A percentile compares a stretch with the other conserved stretches of the same genome.
phyloP scores from a whole-genome alignment of 2,888 invertebrate species.

The Opisthograptis luteolata region DNA sequence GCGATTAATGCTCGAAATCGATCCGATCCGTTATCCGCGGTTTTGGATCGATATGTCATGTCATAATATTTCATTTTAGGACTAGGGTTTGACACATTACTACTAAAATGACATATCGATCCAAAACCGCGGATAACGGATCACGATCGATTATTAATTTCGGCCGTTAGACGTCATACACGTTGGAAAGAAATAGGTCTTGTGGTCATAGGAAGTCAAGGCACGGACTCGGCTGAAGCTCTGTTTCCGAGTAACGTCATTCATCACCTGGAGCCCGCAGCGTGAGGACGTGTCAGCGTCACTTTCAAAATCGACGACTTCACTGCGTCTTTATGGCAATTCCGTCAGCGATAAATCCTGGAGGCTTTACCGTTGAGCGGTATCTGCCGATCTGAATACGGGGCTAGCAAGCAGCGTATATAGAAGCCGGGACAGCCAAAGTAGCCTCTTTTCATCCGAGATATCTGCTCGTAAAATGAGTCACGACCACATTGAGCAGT shows the following conservation, averaged over 20 bases:
- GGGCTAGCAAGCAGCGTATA: constrained; percentile 50
- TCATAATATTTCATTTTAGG: too few relatives aligned
- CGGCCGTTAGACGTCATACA: constrained; percentile 10
- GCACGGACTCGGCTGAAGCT: constrained; percentile 19
- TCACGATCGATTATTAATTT: too few relatives aligned
- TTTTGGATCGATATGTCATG: too few relatives aligned
- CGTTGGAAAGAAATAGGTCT: constrained; percentile 35
- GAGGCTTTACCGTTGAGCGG: constrained; percentile 51
- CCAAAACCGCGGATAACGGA: too few relatives aligned
- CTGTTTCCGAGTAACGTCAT: constrained; percentile 40
- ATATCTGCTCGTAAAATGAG: constrained; percentile 14
- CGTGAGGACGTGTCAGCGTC: constrained; percentile 46
- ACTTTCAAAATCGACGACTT: constrained; percentile 51
- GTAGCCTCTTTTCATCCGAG: constrained; percentile 14
- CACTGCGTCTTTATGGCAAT: constrained; percentile 55
- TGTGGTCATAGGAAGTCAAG: constrained; percentile 25
- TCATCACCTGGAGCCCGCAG: constrained; percentile 42
- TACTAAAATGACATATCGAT: too few relatives aligned
- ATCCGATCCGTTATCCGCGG: too few relatives aligned
- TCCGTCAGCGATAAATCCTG: constrained; percentile 53
- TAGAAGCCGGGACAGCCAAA: constrained; percentile 5
- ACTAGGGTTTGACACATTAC: too few relatives aligned
- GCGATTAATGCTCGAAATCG: too few relatives aligned
- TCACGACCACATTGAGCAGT: not conserved
- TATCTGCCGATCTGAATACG: constrained; percentile 40